phyloP scores from a whole-genome alignment of 2,888 invertebrate genomes.

The Peribatodes rhomboidaria region DNA sequence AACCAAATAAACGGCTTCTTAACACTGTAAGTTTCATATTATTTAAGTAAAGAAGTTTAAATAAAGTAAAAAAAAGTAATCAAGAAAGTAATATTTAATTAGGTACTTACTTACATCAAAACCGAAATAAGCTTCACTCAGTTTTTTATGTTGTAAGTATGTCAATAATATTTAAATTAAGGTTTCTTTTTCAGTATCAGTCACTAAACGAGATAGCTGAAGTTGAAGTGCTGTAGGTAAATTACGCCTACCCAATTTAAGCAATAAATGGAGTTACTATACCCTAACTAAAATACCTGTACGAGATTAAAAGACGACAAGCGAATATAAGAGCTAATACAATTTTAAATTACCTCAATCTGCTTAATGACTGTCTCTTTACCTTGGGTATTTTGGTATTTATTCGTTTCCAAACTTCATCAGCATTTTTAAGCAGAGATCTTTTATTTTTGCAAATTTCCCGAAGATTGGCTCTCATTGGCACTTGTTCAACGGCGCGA shows the following conservation, averaged over 20 bases:
- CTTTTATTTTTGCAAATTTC: constrained; percentile 60
- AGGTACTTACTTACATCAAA: too few relatives aligned
- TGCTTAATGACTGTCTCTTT: constrained; percentile 8
- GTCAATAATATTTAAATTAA: neutral
- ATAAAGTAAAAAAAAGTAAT: neutral
- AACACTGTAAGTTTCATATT: neutral
- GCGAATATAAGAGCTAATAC: neutral
- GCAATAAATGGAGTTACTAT: neutral
- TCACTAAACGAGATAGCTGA: constrained; percentile 30
- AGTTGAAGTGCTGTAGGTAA: constrained; percentile 43
- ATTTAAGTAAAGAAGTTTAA: too few relatives aligned
- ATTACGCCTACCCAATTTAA: too few relatives aligned
- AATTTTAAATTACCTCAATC: constrained; percentile 19
- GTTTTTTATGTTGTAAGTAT: too few relatives aligned
- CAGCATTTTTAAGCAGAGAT: constrained; percentile 28
- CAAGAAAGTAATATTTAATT: constrained; percentile 4
- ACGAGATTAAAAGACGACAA: too few relatives aligned
- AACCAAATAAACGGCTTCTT: neutral
- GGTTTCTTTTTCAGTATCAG: constrained; percentile 31
- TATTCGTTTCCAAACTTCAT: constrained; percentile 31
- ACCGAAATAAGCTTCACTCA: too few relatives aligned
- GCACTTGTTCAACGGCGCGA: constrained; percentile 79
- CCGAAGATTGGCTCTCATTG: constrained; percentile 73
- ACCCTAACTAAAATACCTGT: too few relatives aligned
- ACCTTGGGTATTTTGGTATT: constrained; percentile 24